Conservation (phyloP, 2,797 vertebrate genomes). For the Catostomus latipinnis region DNA sequence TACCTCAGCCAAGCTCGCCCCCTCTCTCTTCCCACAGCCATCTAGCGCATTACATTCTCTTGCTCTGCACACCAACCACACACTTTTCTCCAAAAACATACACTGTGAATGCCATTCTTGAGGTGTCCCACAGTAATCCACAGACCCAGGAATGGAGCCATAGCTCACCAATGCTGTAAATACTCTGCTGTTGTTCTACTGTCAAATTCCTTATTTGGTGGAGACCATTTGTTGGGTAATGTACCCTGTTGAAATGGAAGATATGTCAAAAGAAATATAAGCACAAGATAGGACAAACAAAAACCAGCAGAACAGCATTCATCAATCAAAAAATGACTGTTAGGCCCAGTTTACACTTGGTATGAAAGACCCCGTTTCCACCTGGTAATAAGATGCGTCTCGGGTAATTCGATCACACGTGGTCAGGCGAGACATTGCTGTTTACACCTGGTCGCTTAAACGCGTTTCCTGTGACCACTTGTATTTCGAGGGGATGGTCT, state of each 20-base stretch:
- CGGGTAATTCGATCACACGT: no score
- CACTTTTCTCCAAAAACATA: constrained; percentile 38
- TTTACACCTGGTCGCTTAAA: no score
- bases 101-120: constrained; percentile 52
- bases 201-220: constrained; percentile 19
- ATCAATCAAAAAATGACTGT: background rate
- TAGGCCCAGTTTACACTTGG: no score
- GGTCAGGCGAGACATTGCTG: no score
- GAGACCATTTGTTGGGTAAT: constrained; percentile 18
- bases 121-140: constrained; percentile 45
- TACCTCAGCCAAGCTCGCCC: constrained; percentile 46
- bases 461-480: no score
- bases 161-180: constrained; percentile 31
- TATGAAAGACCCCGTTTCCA: no score
- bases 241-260: constrained; percentile 40
- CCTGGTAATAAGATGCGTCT: no score
- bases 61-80: constrained; percentile 35
- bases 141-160: constrained; percentile 38
- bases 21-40: constrained; percentile 47
- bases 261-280: constrained; percentile 35
- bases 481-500: no score
- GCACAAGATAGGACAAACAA: constrained; percentile 37
- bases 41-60: constrained; percentile 47
- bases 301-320: background rate
- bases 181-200: constrained; percentile 8